These are phyloP conservation scores for Silurus asotus DNA, from an alignment of 2,113 vertebrate genomes.

Conservation along the genomic window DNA sequence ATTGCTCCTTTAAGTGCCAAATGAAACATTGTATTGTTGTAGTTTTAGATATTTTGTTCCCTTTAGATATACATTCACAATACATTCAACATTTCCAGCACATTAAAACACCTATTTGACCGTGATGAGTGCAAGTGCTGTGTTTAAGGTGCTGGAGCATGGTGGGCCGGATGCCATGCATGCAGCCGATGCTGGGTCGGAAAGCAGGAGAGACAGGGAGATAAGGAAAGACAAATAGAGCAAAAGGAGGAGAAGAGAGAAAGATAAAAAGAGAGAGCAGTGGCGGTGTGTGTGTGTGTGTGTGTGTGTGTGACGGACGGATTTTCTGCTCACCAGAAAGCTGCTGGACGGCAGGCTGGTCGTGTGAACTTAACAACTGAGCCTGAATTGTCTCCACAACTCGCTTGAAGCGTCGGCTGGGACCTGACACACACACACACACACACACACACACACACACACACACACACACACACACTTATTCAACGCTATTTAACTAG, in stretches of 20 bases:
- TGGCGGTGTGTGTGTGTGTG: conserved; percentile 29
- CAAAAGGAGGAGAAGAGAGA: conserved; percentile 29
- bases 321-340: conserved; percentile 84
- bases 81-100: not conserved
- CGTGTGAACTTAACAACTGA: conserved; percentile 92
- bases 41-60: not conserved
- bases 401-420: conserved; percentile 97
- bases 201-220: conserved; percentile 10
- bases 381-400: conserved; percentile 99
- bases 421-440: conserved; percentile 74
- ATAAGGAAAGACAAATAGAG: conserved; percentile 18
- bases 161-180: conserved; percentile 53
- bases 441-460: conserved; percentile 33
- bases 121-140: conserved; percentile 30
- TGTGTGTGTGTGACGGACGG: conserved; percentile 6
- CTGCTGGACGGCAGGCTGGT: conserved; percentile 91
- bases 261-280: conserved; percentile 7
- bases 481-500: not conserved
- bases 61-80: not conserved
- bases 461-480: conserved; percentile 33
- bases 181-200: conserved; percentile 42
- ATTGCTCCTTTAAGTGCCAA: not conserved
- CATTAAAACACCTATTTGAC: conserved; percentile 44
- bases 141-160: conserved; percentile 21
- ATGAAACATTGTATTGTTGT: not conserved